These are phyloP conservation scores for Hycleus cichorii DNA, from an alignment of 1,140 invertebrate genomes.

Conservation along the genomic window DNA sequence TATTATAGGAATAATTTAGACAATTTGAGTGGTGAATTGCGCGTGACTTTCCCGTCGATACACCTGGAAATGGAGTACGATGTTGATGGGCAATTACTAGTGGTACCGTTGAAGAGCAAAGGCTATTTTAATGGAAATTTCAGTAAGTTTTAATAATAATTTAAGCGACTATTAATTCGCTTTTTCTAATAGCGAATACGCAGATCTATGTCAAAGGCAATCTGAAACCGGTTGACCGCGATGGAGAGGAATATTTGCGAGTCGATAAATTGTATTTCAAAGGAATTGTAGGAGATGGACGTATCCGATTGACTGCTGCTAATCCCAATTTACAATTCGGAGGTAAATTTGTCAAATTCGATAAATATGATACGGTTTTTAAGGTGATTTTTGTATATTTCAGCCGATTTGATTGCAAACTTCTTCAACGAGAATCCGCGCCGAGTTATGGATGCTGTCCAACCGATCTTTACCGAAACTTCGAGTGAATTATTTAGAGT, in stretches of 20 bases:
- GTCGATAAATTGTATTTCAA: conserved; percentile 54
- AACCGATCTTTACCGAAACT: conserved; percentile 63
- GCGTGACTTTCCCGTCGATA: conserved; percentile 50
- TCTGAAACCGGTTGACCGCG: conserved; percentile 49
- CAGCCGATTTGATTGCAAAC: conserved; percentile 37
- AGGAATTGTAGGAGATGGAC: conserved; percentile 52
- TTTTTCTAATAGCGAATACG: conserved; percentile 31
- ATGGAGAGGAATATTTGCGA: conserved; percentile 52
- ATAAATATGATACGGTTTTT: no score
- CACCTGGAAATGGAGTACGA: conserved; percentile 58
- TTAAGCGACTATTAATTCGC: not conserved
- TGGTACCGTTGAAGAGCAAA: conserved; percentile 57
- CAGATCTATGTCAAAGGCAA: conserved; percentile 29
- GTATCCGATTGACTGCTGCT: conserved; percentile 47
- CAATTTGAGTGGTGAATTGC: conserved; percentile 51
- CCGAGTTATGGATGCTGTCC: conserved; percentile 60
- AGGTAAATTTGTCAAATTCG: conserved; percentile 33
- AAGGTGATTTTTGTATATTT: conserved; percentile 10
- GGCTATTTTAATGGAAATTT: conserved; percentile 62
- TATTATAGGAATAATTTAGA: conserved; percentile 51
- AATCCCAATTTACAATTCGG: conserved; percentile 38
- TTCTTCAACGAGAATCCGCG: conserved; percentile 65
- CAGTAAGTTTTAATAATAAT: conserved; percentile 48
- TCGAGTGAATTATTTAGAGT: conserved; percentile 41
- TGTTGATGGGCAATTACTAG: conserved; percentile 54